These are phyloP conservation scores for Gallinago nigripennis DNA, from an alignment of 2,797 vertebrate species.

Conservation along the genomic window DNA sequence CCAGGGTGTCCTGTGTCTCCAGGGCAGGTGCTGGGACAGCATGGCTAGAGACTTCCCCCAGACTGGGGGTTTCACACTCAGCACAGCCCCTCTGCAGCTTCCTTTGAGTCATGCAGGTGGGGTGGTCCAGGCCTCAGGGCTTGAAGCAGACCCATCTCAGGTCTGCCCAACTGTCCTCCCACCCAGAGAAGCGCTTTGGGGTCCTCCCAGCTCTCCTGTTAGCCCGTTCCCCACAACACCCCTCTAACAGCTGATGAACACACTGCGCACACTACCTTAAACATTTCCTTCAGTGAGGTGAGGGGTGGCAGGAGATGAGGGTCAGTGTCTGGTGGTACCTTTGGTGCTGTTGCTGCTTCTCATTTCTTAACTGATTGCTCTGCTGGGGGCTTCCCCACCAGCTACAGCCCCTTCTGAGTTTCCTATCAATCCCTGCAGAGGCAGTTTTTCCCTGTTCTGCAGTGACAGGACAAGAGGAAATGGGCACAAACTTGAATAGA, in stretches of 20 bases:
- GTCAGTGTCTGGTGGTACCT: not conserved
- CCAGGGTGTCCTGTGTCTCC: not conserved
- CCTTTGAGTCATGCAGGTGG: not conserved
- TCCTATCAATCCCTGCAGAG: not conserved
- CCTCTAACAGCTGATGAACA: fast-evolving
- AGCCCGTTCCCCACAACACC: fast-evolving
- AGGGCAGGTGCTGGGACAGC: not conserved
- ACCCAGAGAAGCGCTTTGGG: fast-evolving
- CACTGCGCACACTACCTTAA: not conserved
- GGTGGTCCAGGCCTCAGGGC: not conserved
- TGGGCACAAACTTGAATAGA: no score
- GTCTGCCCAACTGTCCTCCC: not conserved
- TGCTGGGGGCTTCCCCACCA: fast-evolving
- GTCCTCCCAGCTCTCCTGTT: not conserved
- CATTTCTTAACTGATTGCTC: not conserved
- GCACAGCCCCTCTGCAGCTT: not conserved
- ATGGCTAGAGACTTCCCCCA: not conserved
- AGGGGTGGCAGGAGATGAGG: no score
- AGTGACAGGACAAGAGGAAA: no score
- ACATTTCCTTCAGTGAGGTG: fast-evolving
- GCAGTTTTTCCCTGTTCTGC: not conserved
- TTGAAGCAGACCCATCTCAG: fast-evolving
- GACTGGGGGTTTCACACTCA: fast-evolving
- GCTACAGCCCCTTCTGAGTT: not conserved
- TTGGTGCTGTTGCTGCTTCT: not conserved